These are phyloP conservation scores for Halcyon badia DNA, from an alignment of 2,797 vertebrate species.

Conservation along the genomic window DNA sequence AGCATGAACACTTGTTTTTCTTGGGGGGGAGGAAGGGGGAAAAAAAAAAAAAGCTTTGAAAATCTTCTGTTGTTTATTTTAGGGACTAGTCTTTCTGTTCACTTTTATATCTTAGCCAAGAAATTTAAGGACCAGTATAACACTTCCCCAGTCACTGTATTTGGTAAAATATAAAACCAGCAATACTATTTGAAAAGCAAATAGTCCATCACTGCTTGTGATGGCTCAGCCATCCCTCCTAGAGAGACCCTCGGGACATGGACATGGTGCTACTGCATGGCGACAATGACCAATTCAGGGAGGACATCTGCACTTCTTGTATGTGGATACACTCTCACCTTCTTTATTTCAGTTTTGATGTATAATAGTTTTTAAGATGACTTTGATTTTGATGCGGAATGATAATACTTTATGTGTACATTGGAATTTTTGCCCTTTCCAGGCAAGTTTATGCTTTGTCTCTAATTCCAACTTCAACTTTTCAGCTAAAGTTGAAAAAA, in stretches of 20 bases:
- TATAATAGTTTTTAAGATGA: neutral
- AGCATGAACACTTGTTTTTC: neutral
- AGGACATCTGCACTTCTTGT: neutral
- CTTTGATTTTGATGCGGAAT: neutral
- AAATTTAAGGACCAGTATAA: neutral
- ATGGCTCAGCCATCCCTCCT: neutral
- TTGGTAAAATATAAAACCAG: neutral
- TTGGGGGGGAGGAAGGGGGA: too few species aligned
- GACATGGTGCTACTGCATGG: neutral
- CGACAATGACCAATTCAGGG: neutral
- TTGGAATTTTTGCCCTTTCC: neutral
- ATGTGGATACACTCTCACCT: rapidly evolving
- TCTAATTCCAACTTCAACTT: neutral
- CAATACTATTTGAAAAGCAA: neutral
- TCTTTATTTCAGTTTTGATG: neutral
- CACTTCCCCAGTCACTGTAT: rapidly evolving
- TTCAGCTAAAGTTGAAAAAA: neutral
- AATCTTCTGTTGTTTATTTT: neutral
- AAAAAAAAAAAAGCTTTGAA: neutral
- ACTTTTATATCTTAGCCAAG: neutral
- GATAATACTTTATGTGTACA: neutral
- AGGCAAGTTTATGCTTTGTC: neutral
- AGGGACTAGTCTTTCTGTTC: neutral
- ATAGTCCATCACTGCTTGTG: neutral
- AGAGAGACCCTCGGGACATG: neutral